Conservation (phyloP, 1,140 invertebrate species). For the Anoplophora glabripennis region DNA sequence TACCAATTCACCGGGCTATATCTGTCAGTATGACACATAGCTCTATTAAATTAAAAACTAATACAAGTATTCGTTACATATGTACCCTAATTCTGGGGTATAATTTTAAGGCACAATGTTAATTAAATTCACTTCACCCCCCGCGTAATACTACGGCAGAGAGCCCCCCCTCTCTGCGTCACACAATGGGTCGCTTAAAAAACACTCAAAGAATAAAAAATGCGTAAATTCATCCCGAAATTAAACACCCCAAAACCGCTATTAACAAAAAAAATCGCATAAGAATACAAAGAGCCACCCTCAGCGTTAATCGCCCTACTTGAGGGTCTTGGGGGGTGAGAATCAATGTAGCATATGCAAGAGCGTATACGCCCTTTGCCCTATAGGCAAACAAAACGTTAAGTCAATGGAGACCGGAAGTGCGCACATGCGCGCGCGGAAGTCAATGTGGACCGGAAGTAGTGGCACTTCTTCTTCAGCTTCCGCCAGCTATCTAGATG, state of each 20-base stretch:
- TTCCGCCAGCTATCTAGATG: conserved; percentile 10
- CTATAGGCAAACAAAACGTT: background rate
- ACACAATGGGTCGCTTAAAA: background rate
- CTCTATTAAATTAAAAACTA: too few relatives aligned
- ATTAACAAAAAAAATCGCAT: conserved; percentile 11
- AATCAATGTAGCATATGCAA: conserved; percentile 19
- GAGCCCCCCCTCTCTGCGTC: too few relatives aligned
- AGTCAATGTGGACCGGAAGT: conserved; percentile 11
- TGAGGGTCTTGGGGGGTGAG: conserved; percentile 7
- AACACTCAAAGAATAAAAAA: conserved; percentile 13
- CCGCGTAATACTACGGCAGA: too few relatives aligned
- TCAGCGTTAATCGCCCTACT: conserved; percentile 6
- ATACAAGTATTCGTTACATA: too few relatives aligned
- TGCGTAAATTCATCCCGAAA: conserved; percentile 14
- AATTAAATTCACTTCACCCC: too few relatives aligned
- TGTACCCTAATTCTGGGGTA: too few relatives aligned
- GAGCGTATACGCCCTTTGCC: background rate
- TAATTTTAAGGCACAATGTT: too few relatives aligned
- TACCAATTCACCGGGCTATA: too few relatives aligned
- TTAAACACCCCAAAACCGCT: conserved; percentile 16
- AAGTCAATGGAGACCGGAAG: conserved; percentile 5
- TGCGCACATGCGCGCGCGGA: conserved; percentile 14
- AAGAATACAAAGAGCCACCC: conserved; percentile 8
- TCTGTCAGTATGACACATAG: too few relatives aligned
- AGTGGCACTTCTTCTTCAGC: conserved; percentile 4